Conservation (phyloP, 2,113 vertebrate genomes). For the Mustelus asterias region DNA sequence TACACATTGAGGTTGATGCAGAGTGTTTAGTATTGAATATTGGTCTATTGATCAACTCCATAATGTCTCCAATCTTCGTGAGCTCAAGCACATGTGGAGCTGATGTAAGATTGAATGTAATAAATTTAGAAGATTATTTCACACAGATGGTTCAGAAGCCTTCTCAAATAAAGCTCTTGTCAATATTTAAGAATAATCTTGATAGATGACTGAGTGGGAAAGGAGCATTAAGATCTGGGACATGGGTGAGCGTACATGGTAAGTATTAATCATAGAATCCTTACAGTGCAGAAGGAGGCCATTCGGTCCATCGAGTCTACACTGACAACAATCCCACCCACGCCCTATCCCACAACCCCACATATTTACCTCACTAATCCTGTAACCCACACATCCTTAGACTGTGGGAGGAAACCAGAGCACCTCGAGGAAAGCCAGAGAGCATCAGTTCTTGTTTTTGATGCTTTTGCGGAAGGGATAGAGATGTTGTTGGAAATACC, state of each 20-base stretch:
- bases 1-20: neutral
- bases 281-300: no score
- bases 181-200: neutral
- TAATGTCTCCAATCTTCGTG: neutral
- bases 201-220: neutral
- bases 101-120: neutral
- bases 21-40: neutral
- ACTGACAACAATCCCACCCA: no score
- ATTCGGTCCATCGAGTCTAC: no score
- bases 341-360: no score
- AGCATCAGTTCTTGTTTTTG: no score
- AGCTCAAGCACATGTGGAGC: neutral
- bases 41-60: neutral
- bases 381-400: no score
- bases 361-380: no score
- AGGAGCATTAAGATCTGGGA: neutral
- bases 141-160: neutral
- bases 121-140: neutral
- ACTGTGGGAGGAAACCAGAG: no score
- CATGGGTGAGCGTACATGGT: neutral
- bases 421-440: no score
- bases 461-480: no score
- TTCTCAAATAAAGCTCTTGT: no score
- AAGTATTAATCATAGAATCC: neutral
- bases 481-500: no score